These are phyloP conservation scores for Drosophila barbarae DNA, from an alignment of 2,888 invertebrate species.

Conservation along the genomic window DNA sequence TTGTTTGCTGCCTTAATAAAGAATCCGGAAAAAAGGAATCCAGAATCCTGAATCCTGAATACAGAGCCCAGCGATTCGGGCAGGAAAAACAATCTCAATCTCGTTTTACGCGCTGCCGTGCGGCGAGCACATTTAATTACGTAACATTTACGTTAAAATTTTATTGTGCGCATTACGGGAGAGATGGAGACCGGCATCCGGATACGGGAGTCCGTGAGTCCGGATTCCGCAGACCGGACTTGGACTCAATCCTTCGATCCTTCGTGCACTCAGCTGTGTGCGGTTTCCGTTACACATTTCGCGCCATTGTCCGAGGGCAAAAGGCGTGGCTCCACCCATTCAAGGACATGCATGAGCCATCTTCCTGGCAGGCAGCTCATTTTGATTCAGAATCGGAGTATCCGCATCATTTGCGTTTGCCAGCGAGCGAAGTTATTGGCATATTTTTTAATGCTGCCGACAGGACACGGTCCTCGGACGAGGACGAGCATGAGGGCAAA, in stretches of 20 bases:
- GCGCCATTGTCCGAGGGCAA: constrained; percentile 46
- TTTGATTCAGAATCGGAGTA: constrained; percentile 43
- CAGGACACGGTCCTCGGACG: constrained; percentile 1
- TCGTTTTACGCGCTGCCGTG: constrained; percentile 38
- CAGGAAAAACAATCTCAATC: constrained; percentile 46
- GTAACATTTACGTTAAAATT: constrained; percentile 67
- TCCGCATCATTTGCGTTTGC: constrained; percentile 53
- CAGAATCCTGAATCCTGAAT: constrained; percentile 1
- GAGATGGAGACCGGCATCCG: constrained; percentile 12
- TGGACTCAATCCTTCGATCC: constrained; percentile 39
- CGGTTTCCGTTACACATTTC: constrained; percentile 69
- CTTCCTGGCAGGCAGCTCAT: constrained; percentile 30
- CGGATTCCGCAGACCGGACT: constrained; percentile 19
- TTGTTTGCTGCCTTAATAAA: constrained; percentile 14
- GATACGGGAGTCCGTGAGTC: constrained; percentile 14
- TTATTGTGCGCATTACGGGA: constrained; percentile 63
- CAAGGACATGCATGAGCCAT: constrained; percentile 30
- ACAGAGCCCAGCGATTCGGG: not conserved
- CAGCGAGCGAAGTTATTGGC: constrained; percentile 31
- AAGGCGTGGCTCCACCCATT: constrained; percentile 21
- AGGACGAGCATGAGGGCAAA: constrained; percentile 2
- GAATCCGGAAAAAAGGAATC: constrained; percentile 5
- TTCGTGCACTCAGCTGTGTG: constrained; percentile 65
- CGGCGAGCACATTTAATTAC: constrained; percentile 51
- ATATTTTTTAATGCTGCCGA: constrained; percentile 32